Evolutionary conservation across 92 coral and sea anemone genomes (phyloP).

Genomic region (Metridium senile): DNA sequence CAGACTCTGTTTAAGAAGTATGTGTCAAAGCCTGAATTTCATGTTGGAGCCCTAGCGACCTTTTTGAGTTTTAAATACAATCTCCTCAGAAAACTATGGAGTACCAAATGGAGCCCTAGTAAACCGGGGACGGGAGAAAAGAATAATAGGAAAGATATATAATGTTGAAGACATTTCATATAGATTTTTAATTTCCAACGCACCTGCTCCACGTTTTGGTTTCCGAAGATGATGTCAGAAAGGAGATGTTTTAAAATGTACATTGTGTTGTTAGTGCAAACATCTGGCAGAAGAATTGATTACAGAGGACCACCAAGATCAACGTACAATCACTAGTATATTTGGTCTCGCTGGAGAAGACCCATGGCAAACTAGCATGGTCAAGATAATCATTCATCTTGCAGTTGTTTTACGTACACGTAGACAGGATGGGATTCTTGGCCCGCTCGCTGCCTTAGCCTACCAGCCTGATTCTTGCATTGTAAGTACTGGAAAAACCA

Average conservation of each 20-base stretch:
- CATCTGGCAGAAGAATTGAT: slow-evolving; percentile 10
- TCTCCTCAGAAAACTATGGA: too few species aligned
- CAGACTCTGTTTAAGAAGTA: too few species aligned
- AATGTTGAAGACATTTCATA: too few species aligned
- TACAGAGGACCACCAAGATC: neutral
- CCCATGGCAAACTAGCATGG: slow-evolving; percentile 27
- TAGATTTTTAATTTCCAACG: too few species aligned
- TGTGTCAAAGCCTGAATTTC: too few species aligned
- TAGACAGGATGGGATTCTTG: slow-evolving; percentile 10
- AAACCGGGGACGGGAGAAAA: too few species aligned
- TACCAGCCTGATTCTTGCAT: neutral
- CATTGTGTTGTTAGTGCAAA: neutral
- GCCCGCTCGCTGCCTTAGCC: slow-evolving; percentile 12
- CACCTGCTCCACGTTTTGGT: too few species aligned
- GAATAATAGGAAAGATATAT: too few species aligned
- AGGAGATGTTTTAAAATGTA: neutral
- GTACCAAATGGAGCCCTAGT: too few species aligned
- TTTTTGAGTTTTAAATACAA: too few species aligned
- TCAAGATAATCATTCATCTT: slow-evolving; percentile 43
- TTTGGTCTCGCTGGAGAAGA: neutral
- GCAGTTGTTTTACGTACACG: slow-evolving; percentile 29
- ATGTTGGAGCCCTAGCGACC: too few species aligned
- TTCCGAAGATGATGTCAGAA: too few species aligned
- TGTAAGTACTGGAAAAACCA: neutral
- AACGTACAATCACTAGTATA: neutral